These are phyloP conservation scores for Notamacropus eugenii DNA, from an alignment of 2,797 vertebrate genomes.

Conservation along the genomic window DNA sequence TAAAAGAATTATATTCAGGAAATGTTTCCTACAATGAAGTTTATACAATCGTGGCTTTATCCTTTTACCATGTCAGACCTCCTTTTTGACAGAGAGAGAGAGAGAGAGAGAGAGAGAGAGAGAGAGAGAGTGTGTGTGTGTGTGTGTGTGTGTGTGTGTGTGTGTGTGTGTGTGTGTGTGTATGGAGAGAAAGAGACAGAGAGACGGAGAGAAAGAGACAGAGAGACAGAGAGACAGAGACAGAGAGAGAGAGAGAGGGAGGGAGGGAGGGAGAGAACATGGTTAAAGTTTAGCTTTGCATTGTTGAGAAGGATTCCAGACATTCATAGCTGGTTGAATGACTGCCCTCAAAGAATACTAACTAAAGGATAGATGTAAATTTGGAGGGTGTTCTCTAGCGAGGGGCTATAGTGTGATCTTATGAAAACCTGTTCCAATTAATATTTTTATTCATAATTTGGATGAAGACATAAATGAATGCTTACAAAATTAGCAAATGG, in stretches of 20 bases:
- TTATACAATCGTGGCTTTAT: neutral
- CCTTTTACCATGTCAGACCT: neutral
- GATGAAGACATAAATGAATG: neutral
- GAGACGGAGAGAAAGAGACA: neutral
- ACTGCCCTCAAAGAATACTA: neutral
- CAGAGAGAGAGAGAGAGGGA: neutral
- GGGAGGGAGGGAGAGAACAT: neutral
- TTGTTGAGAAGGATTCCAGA: neutral
- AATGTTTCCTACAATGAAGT: neutral
- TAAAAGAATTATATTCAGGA: neutral
- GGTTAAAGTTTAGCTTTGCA: neutral
- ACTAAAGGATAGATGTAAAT: neutral
- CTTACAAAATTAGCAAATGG: neutral
- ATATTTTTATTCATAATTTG: neutral
- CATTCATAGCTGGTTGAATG: neutral
- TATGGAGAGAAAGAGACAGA: accelerated
- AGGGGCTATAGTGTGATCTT: neutral
- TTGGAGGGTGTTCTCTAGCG: neutral
- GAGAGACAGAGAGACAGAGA: neutral
- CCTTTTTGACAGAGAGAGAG: neutral
- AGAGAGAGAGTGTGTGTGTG: too few relatives aligned
- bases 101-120: too few relatives aligned
- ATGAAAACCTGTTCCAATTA: neutral
- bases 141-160: too few relatives aligned
- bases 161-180: too few relatives aligned